Percentiles rank a stretch among this genome's conserved stretches.
phyloP scores from a whole-genome alignment of 2,113 vertebrate genomes.

The Camelus dromedarius region DNA sequence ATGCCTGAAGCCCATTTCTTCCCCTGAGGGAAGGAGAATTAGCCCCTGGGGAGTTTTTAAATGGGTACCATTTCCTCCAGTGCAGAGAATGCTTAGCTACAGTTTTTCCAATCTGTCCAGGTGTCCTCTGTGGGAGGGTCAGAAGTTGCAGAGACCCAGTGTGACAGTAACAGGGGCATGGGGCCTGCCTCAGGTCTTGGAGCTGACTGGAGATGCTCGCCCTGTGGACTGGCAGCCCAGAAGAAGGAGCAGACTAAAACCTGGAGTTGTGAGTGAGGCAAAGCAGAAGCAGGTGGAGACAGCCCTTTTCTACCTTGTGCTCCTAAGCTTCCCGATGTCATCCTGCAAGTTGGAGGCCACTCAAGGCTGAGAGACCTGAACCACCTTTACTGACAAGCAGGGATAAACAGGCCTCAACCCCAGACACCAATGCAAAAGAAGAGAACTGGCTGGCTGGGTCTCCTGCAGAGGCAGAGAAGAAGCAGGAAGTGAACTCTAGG shows the following conservation, averaged over 20 bases:
- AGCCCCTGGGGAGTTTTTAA: too few species aligned
- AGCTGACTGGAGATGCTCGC: not conserved
- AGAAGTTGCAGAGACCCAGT: not conserved
- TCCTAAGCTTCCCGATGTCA: rapidly evolving
- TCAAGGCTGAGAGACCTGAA: too few species aligned
- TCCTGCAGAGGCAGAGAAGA: not conserved
- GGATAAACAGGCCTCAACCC: rapidly evolving
- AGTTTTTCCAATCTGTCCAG: not conserved
- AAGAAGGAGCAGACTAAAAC: too few species aligned
- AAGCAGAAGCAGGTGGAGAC: not conserved
- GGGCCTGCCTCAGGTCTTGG: rapidly evolving
- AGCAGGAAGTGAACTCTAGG: not conserved
- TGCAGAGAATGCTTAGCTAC: not conserved
- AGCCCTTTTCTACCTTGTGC: not conserved
- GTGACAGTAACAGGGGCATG: not conserved
- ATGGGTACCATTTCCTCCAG: rapidly evolving
- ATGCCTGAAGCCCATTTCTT: not conserved
- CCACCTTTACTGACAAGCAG: rapidly evolving
- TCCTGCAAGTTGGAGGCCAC: not conserved
- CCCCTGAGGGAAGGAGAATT: not conserved
- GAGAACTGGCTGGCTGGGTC: rapidly evolving
- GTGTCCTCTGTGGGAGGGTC: too few species aligned
- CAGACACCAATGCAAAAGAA: rapidly evolving
- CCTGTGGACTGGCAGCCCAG: not conserved
- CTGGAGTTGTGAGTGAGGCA: not conserved